Conservation (phyloP, 2,888 invertebrate species). For the Campoplex capitator region DNA sequence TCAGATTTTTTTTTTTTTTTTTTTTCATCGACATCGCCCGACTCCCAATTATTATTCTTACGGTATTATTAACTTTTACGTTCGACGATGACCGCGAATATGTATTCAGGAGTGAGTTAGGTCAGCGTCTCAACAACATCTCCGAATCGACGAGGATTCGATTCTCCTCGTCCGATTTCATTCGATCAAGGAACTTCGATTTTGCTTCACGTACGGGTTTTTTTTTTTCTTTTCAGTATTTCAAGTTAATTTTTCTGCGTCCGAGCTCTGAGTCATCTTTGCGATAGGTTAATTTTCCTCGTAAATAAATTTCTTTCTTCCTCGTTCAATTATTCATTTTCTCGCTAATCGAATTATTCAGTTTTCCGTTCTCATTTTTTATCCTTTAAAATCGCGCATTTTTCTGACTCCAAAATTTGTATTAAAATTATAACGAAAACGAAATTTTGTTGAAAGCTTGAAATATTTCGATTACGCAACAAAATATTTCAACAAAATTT, state of each 20-base stretch:
- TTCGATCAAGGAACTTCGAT: not conserved
- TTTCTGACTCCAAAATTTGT: not conserved
- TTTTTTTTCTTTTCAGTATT: not conserved
- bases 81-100: not conserved
- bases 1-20: conserved; percentile 1
- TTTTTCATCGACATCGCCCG: not conserved
- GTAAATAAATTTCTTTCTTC: not conserved
- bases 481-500: no score
- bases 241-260: not conserved
- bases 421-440: no score
- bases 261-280: not conserved
- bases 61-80: conserved; percentile 6
- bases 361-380: not conserved
- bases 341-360: not conserved
- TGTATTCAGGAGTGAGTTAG: conserved; percentile 12
- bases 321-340: not conserved
- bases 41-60: not conserved
- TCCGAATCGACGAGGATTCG: not conserved
- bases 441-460: no score
- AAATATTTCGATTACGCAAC: no score
- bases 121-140: conserved; percentile 3
- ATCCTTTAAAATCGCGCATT: not conserved
- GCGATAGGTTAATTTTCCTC: not conserved
- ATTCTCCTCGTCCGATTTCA: not conserved
- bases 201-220: not conserved